phyloP scores from a whole-genome alignment of 2,113 vertebrate genomes.

The Notiomystis cincta region DNA sequence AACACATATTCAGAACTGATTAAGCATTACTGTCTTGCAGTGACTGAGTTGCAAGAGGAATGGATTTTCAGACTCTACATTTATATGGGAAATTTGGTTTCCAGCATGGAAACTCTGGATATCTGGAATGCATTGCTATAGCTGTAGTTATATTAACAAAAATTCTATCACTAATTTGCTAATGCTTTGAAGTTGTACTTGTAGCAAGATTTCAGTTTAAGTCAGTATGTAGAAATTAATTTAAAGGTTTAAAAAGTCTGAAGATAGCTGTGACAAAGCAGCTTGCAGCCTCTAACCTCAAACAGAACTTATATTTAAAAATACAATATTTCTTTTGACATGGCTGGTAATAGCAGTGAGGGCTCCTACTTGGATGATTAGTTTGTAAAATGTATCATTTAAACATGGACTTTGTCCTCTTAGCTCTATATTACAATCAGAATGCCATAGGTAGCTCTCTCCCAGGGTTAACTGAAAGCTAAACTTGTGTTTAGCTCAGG shows the following conservation, averaged over 20 bases:
- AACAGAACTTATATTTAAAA: neutral
- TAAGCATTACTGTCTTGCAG: neutral
- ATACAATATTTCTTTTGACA: neutral
- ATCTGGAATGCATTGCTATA: neutral
- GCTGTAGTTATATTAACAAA: neutral
- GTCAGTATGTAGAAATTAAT: neutral
- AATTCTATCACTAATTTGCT: neutral
- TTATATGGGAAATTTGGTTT: neutral
- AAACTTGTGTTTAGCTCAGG: neutral
- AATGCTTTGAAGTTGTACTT: neutral
- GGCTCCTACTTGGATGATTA: neutral
- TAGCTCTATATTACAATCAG: neutral
- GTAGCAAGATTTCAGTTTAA: neutral
- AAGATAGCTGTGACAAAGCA: neutral
- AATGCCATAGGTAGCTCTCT: neutral
- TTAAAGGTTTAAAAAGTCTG: constrained; percentile 4
- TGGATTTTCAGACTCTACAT: neutral
- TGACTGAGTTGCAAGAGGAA: neutral
- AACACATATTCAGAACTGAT: constrained; percentile 46
- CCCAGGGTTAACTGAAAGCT: neutral
- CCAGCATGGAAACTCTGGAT: neutral
- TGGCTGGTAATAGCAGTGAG: neutral
- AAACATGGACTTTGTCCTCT: neutral
- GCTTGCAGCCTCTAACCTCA: neutral
- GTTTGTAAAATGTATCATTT: neutral